Evolutionary conservation across 1,140 invertebrate genomes (phyloP).

Genomic region (Apis dorsata): DNA sequence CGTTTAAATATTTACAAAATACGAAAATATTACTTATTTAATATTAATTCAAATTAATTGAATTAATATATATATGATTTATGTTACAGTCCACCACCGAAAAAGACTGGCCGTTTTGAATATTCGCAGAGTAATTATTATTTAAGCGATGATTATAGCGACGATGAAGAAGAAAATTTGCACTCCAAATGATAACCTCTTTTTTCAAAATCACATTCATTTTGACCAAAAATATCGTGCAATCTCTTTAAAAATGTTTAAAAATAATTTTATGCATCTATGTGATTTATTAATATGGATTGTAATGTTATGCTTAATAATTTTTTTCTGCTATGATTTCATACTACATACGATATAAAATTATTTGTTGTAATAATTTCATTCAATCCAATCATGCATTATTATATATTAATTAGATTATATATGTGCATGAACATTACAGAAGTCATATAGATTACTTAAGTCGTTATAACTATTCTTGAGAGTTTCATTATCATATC

Average conservation of each 20-base stretch:
- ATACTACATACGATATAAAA: constrained; percentile 51
- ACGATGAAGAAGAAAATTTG: constrained; percentile 78
- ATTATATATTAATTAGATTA: constrained; percentile 46
- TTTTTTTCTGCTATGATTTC: constrained; percentile 53
- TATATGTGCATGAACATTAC: constrained; percentile 8
- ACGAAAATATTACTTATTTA: not conserved
- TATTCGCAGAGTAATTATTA: constrained; percentile 73
- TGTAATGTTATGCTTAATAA: constrained; percentile 54
- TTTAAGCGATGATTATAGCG: constrained; percentile 78
- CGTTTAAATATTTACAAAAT: constrained; percentile 6
- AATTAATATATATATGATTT: constrained; percentile 38
- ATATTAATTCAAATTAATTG: constrained; percentile 19
- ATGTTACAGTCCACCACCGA: constrained; percentile 79
- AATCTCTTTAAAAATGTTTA: constrained; percentile 55
- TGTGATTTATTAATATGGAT: constrained; percentile 49
- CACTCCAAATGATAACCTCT: constrained; percentile 72
- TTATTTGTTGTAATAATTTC: constrained; percentile 42
- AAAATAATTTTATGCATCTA: constrained; percentile 57
- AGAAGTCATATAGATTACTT: constrained; percentile 38
- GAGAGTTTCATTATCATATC: constrained; percentile 16
- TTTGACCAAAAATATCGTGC: constrained; percentile 64
- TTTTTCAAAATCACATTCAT: constrained; percentile 44
- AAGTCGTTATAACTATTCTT: constrained; percentile 16
- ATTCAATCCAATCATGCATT: constrained; percentile 47
- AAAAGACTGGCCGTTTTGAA: constrained; percentile 79